These are phyloP conservation scores for Holacanthella duospinosa DNA, from an alignment of 2,888 invertebrate species.

Conservation along the genomic window DNA sequence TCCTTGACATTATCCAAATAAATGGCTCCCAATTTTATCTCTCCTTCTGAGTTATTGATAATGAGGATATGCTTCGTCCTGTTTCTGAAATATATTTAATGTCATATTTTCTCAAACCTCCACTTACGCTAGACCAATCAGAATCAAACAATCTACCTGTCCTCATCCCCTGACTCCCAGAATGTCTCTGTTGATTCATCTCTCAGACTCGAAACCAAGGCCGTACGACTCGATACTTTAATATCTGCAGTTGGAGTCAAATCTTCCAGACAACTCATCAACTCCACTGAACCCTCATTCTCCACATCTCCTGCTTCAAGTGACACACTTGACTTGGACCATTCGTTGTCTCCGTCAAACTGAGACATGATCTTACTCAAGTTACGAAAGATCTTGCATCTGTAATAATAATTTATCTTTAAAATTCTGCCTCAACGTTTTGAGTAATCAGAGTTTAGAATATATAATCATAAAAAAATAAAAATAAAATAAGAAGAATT, in stretches of 20 bases:
- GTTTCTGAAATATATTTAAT: conserved; percentile 52
- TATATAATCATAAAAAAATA: conserved; percentile 5
- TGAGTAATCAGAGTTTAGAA: conserved; percentile 7
- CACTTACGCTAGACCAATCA: not conserved
- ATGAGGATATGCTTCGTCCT: conserved; percentile 77
- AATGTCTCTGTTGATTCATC: conserved; percentile 96
- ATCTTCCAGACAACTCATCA: conserved; percentile 45
- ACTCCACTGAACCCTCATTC: conserved; percentile 11
- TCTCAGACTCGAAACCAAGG: conserved; percentile 82
- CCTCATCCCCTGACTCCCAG: conserved; percentile 98
- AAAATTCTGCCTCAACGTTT: conserved; percentile 9
- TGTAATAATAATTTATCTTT: conserved; percentile 41
- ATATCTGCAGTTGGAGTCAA: conserved; percentile 65
- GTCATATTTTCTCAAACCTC: not conserved
- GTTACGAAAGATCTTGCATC: conserved; percentile 86
- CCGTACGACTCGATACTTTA: conserved; percentile 82
- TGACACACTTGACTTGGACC: conserved; percentile 24
- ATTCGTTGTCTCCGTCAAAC: conserved; percentile 67
- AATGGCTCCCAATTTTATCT: conserved; percentile 65
- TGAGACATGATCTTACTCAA: conserved; percentile 90
- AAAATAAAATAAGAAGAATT: conserved; percentile 2
- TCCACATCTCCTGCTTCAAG: not conserved
- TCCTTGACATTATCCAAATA: conserved; percentile 93
- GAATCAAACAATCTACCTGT: conserved; percentile 43
- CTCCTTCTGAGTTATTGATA: conserved; percentile 52